Conservation (phyloP, 64 coral and sea anemone species). For the Montipora foliosa region DNA sequence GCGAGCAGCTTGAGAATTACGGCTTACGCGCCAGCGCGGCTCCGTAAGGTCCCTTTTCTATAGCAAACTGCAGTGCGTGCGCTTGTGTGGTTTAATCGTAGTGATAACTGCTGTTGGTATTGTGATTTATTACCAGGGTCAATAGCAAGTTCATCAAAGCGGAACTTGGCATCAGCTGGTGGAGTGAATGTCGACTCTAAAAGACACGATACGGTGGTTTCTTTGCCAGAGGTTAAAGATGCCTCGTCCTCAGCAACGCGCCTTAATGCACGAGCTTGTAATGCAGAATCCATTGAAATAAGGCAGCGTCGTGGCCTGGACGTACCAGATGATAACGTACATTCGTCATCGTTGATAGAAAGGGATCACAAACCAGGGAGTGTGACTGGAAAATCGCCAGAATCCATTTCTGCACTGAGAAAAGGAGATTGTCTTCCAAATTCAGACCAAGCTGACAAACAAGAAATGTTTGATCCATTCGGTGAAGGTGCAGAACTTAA, state of each 20-base stretch:
- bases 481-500: background rate
- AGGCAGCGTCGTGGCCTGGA: too few relatives aligned
- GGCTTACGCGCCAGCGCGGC: too few relatives aligned
- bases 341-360: background rate
- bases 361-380: background rate
- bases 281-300: background rate
- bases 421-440: background rate
- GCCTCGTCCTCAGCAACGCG: too few relatives aligned
- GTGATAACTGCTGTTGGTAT: too few relatives aligned
- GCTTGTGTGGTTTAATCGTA: too few relatives aligned
- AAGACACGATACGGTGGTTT: background rate
- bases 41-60: too few relatives aligned
- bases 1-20: too few relatives aligned
- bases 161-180: background rate
- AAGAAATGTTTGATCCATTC: slow-evolving; percentile 30
- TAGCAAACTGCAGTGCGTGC: too few relatives aligned
- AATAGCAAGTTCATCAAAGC: background rate
- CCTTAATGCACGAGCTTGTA: too few relatives aligned
- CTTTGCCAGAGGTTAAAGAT: background rate
- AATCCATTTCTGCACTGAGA: background rate
- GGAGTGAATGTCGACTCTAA: background rate
- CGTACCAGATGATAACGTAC: too few relatives aligned
- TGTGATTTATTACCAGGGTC: background rate
- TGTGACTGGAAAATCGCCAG: background rate
- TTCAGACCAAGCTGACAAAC: background rate